Conservation (phyloP, 2,888 invertebrate species). For the Acanthosepion esculentum region DNA sequence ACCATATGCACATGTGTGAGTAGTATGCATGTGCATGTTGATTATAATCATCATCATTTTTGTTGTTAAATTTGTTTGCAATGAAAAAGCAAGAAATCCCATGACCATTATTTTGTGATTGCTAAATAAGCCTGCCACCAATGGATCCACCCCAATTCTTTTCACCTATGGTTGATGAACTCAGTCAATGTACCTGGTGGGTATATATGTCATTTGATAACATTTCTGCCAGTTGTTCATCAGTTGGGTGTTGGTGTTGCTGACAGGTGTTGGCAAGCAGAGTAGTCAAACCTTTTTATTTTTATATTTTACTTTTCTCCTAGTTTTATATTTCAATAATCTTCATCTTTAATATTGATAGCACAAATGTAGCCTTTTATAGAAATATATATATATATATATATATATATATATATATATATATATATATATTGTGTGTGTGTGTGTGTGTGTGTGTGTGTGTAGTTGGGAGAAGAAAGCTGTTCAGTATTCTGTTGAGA, state of each 20-base stretch:
- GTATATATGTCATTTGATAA: neutral
- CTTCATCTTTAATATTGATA: neutral
- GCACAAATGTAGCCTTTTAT: neutral
- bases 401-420: no score
- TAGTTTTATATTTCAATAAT: neutral
- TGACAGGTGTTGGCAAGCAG: neutral
- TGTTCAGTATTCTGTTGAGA: slow-evolving; percentile 6
- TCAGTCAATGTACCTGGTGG: no score
- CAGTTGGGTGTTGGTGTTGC: neutral
- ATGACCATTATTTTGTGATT: slow-evolving; percentile 5
- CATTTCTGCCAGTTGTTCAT: neutral
- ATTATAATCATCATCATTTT: neutral
- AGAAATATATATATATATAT: no score
- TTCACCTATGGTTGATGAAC: neutral
- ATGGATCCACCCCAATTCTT: neutral
- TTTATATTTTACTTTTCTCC: neutral
- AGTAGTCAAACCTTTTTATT: neutral
- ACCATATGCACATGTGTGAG: neutral
- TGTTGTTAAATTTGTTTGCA: neutral
- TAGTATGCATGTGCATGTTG: no score
- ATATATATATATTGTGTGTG: neutral
- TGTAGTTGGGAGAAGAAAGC: neutral
- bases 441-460: neutral
- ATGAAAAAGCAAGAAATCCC: neutral
- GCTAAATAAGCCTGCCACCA: neutral